These are phyloP conservation scores for Salarias fasciatus DNA, from an alignment of 2,797 vertebrate genomes.

Conservation along the genomic window DNA sequence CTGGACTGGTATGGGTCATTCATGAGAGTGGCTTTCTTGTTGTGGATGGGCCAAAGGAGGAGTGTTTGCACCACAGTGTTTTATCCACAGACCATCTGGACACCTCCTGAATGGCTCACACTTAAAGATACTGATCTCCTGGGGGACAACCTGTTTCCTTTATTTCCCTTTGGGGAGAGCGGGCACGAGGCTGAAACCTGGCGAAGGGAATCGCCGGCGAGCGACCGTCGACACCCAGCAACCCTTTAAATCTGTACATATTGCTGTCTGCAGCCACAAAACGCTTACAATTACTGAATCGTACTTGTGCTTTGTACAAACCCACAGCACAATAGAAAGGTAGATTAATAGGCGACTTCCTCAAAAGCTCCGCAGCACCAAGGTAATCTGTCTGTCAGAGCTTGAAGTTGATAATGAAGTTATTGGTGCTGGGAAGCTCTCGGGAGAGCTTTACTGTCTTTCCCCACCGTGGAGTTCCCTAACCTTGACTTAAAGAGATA, in stretches of 20 bases:
- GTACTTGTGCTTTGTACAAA: conserved; percentile 81
- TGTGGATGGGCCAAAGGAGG: conserved; percentile 61
- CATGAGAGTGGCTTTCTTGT: conserved; percentile 56
- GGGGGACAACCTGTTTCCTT: conserved; percentile 36
- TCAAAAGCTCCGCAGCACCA: conserved; percentile 44
- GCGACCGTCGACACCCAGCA: conserved; percentile 14
- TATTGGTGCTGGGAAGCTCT: conserved; percentile 46
- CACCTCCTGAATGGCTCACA: conserved; percentile 54
- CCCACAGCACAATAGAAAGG: conserved; percentile 67
- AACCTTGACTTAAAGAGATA: conserved; percentile 34
- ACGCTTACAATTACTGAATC: conserved; percentile 68
- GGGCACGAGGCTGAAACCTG: conserved; percentile 28
- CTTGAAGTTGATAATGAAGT: conserved; percentile 50
- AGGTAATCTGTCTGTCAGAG: conserved; percentile 39
- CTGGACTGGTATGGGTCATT: conserved; percentile 69
- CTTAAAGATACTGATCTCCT: conserved; percentile 36
- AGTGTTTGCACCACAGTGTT: conserved; percentile 76
- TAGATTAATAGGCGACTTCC: conserved; percentile 47
- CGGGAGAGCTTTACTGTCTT: conserved; percentile 32
- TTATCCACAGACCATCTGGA: conserved; percentile 43
- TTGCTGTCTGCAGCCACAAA: conserved; percentile 74
- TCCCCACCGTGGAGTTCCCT: conserved; percentile 24
- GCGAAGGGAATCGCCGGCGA: conserved; percentile 22
- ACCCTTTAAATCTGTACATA: conserved; percentile 69
- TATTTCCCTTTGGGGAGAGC: conserved; percentile 24